Conservation (phyloP, 2,888 invertebrate species). For the Nipponacmea schrenckii region DNA sequence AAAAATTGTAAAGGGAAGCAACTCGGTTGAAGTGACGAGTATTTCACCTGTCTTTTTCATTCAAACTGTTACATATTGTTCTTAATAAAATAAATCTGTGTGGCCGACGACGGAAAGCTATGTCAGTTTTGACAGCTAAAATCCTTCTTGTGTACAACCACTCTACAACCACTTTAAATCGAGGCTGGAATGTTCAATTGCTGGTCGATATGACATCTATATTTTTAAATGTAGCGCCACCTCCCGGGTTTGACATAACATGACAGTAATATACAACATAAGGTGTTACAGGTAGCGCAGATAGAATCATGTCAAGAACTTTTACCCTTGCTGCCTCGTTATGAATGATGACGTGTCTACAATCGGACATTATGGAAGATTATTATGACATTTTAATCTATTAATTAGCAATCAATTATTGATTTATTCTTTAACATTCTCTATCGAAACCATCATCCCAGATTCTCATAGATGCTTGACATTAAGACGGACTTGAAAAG, state of each 20-base stretch:
- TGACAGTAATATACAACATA: conserved; percentile 5
- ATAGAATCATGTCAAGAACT: too few relatives aligned
- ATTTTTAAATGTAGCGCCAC: neutral
- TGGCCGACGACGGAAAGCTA: neutral
- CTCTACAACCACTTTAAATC: neutral
- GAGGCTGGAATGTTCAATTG: neutral
- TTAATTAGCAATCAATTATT: too few relatives aligned
- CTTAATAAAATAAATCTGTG: neutral
- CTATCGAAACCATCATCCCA: too few relatives aligned
- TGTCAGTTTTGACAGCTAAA: neutral
- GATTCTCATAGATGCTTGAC: too few relatives aligned
- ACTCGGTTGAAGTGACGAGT: neutral
- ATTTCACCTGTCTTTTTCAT: neutral
- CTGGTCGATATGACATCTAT: neutral
- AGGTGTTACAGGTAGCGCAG: neutral
- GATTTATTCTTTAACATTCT: too few relatives aligned
- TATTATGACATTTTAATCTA: too few relatives aligned
- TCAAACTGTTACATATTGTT: conserved; percentile 6
- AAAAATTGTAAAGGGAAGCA: neutral
- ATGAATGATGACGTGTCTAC: too few relatives aligned
- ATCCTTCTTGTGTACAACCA: neutral
- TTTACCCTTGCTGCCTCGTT: too few relatives aligned
- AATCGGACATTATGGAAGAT: too few relatives aligned
- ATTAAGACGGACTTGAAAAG: too few relatives aligned
- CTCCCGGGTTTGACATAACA: neutral